A percentile compares a stretch with the other conserved stretches of the same genome.
These are phyloP conservation scores for Leptoteleia sp. DNA, from an alignment of 1,140 invertebrate species.

Conservation along the genomic window DNA sequence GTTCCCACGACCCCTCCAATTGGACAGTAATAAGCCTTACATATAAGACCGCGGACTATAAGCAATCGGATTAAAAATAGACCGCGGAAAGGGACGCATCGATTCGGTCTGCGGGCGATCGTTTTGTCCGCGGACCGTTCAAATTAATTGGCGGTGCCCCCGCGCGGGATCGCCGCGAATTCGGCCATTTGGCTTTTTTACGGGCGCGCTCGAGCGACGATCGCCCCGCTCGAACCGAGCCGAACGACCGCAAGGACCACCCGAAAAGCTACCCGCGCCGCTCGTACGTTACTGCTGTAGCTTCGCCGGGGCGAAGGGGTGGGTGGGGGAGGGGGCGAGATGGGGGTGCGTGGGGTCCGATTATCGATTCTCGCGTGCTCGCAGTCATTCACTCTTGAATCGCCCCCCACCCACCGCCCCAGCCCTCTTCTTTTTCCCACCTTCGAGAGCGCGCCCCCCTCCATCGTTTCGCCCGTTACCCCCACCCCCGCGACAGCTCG, in stretches of 20 bases:
- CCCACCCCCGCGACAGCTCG: too few species aligned
- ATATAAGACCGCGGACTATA: constrained; percentile 26
- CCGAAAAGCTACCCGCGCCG: constrained; percentile 45
- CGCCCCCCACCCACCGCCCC: constrained; percentile 50
- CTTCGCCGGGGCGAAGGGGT: too few species aligned
- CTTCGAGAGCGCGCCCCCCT: background rate
- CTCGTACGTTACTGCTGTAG: constrained; percentile 71
- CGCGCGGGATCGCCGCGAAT: background rate
- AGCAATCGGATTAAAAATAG: constrained; percentile 25
- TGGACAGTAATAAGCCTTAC: constrained; percentile 2
- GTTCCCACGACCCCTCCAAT: constrained; percentile 22
- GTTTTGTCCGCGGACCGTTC: constrained; percentile 18
- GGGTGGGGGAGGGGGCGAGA: too few species aligned
- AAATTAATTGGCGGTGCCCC: constrained; percentile 18
- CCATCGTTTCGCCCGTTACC: too few species aligned
- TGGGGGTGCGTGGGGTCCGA: constrained; percentile 68
- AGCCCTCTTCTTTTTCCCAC: constrained; percentile 20
- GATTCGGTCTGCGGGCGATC: constrained; percentile 18
- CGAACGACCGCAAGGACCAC: constrained; percentile 42
- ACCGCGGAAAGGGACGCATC: background rate
- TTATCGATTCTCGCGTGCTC: constrained; percentile 78
- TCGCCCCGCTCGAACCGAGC: constrained; percentile 13
- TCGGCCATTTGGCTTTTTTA: constrained; percentile 32
- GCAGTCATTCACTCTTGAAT: constrained; percentile 73
- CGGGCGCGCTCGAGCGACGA: constrained; percentile 28